Conservation (phyloP, 1,140 invertebrate genomes). For the Teleogryllus occipitalis region DNA sequence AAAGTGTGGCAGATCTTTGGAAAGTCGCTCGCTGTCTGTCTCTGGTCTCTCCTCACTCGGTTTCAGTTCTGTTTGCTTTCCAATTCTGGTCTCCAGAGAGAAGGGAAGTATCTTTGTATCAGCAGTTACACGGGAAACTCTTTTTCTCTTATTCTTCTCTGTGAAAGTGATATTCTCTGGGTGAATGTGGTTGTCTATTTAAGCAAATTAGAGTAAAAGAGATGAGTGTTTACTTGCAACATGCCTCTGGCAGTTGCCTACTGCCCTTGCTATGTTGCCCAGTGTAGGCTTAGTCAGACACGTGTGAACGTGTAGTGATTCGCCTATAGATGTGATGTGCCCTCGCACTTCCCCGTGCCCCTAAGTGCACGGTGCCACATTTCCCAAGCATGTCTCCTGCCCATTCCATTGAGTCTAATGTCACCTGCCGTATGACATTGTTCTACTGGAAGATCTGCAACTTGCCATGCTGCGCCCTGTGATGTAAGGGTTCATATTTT, state of each 20-base stretch:
- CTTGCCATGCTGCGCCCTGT: conserved; percentile 2
- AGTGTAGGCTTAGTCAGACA: background rate
- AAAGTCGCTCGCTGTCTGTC: background rate
- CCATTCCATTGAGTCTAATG: background rate
- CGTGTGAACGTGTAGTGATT: background rate
- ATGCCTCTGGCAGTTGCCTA: no score
- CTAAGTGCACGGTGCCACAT: background rate
- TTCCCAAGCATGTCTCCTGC: background rate
- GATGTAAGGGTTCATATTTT: background rate
- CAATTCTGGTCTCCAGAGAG: background rate
- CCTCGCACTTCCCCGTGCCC: background rate
- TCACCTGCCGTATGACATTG: background rate
- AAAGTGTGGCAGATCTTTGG: conserved; percentile 25
- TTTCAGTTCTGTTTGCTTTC: background rate
- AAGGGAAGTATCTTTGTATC: background rate
- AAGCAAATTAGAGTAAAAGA: background rate
- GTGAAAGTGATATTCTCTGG: background rate
- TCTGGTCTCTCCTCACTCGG: background rate
- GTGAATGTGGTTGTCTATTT: background rate
- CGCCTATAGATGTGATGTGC: background rate
- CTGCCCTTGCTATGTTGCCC: no score
- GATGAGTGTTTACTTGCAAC: background rate
- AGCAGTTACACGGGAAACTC: background rate
- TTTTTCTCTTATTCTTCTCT: background rate
- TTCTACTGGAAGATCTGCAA: background rate